Evolutionary conservation across 2,888 invertebrate species (phyloP).

Genomic region (Sinopyrophorus schimmeli): DNA sequence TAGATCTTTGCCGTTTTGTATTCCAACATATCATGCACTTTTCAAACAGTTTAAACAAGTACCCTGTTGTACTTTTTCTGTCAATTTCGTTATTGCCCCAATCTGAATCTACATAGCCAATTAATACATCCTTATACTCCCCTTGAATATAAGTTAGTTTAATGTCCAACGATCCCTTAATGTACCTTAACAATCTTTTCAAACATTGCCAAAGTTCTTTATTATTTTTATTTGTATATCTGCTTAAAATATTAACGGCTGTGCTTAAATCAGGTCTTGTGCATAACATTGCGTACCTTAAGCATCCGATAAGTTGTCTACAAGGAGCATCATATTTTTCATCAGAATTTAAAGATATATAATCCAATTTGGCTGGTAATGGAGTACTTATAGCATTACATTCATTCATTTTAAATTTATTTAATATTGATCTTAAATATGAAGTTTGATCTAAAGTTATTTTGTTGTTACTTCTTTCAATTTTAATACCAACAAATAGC

Average conservation of each 20-base stretch:
- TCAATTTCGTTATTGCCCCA: constrained; percentile 33
- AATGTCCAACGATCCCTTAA: constrained; percentile 39
- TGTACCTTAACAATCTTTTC: constrained; percentile 24
- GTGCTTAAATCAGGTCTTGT: constrained; percentile 5
- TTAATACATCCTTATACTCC: constrained; percentile 33
- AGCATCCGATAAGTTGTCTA: constrained; percentile 17
- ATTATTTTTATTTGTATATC: constrained; percentile 15
- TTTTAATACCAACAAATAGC: constrained; percentile 33
- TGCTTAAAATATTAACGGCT: neutral
- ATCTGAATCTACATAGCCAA: constrained; percentile 43
- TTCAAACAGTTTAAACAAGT: constrained; percentile 24
- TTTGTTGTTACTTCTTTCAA: constrained; percentile 23
- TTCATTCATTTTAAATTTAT: constrained; percentile 35
- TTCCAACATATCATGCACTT: constrained; percentile 35
- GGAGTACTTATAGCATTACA: constrained; percentile 18
- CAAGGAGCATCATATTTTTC: constrained; percentile 5
- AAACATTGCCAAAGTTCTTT: constrained; percentile 17
- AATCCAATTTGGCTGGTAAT: neutral
- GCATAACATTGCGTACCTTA: constrained; percentile 13
- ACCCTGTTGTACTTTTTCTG: constrained; percentile 12
- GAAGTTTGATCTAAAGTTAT: constrained; percentile 27
- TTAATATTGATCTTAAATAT: constrained; percentile 34
- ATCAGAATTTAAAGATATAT: neutral
- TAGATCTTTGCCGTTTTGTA: constrained; percentile 35
- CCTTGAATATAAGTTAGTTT: constrained; percentile 37